A percentile compares a stretch with the other conserved stretches of the same genome.
Evolutionary conservation across 2,113 vertebrate species (phyloP).

Genomic region (Nicator chloris): DNA sequence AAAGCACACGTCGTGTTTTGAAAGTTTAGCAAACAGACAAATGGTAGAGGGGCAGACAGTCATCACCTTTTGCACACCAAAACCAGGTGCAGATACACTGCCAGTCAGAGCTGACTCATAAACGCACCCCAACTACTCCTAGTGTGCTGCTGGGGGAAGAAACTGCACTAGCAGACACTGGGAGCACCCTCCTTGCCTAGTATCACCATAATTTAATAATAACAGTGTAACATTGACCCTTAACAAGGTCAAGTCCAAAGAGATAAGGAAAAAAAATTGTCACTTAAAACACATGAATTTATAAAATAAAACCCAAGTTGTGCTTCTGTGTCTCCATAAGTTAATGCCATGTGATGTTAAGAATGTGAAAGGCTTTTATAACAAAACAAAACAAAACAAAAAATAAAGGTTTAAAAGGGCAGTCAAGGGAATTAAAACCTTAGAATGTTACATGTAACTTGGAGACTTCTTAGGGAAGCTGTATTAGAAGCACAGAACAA

Average conservation of each 20-base stretch:
- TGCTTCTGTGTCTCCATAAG: not conserved
- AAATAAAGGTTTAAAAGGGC: not conserved
- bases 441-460: not conserved
- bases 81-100: not conserved
- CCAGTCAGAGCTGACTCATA: not conserved
- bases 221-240: not conserved
- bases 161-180: not conserved
- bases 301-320: not conserved
- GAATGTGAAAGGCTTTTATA: not conserved
- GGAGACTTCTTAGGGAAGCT: not conserved
- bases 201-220: not conserved
- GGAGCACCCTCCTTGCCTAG: not conserved
- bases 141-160: fast-evolving
- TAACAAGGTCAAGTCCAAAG: not conserved
- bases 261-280: not conserved
- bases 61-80: not conserved
- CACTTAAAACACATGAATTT: not conserved
- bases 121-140: not conserved
- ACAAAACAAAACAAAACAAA: not conserved
- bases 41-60: not conserved
- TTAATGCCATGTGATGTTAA: not conserved
- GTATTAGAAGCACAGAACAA: not conserved
- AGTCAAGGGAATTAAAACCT: not conserved
- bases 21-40: not conserved
- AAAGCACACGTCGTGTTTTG: not conserved